Evolutionary conservation across 1,140 invertebrate genomes (phyloP).

Genomic region (Micrasema longulum): DNA sequence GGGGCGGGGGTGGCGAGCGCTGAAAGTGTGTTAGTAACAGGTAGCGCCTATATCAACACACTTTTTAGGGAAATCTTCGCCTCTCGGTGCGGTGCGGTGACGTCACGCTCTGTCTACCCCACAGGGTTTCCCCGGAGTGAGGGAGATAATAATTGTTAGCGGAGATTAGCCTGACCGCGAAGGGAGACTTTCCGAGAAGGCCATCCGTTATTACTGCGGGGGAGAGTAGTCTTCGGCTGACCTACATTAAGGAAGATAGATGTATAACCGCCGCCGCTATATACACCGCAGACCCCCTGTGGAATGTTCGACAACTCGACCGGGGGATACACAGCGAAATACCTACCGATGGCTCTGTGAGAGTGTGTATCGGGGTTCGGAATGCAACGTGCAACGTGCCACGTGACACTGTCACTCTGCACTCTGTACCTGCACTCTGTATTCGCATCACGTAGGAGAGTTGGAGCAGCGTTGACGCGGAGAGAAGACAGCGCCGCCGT

Average conservation of each 20-base stretch:
- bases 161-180: conserved; percentile 48
- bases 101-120: conserved; percentile 43
- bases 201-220: conserved; percentile 29
- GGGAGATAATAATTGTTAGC: conserved; percentile 50
- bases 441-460: too few relatives aligned
- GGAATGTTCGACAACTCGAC: too few relatives aligned
- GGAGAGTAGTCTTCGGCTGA: conserved; percentile 5
- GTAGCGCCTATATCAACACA: conserved; percentile 38
- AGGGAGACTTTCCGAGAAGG: conserved; percentile 7
- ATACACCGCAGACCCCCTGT: too few relatives aligned
- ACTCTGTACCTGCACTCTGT: too few relatives aligned
- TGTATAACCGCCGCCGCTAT: background rate
- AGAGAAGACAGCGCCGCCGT: too few relatives aligned
- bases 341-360: too few relatives aligned
- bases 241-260: conserved; percentile 22
- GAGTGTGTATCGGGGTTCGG: too few relatives aligned
- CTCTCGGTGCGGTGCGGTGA: conserved; percentile 46
- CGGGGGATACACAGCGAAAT: too few relatives aligned
- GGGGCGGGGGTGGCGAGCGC: background rate
- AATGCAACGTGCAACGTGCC: too few relatives aligned
- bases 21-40: background rate
- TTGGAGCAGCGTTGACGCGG: too few relatives aligned
- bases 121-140: conserved; percentile 40
- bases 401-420: too few relatives aligned
- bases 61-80: conserved; percentile 50